These are phyloP conservation scores for Drosophila quinaria DNA, from an alignment of 2,888 invertebrate species.

Conservation along the genomic window DNA sequence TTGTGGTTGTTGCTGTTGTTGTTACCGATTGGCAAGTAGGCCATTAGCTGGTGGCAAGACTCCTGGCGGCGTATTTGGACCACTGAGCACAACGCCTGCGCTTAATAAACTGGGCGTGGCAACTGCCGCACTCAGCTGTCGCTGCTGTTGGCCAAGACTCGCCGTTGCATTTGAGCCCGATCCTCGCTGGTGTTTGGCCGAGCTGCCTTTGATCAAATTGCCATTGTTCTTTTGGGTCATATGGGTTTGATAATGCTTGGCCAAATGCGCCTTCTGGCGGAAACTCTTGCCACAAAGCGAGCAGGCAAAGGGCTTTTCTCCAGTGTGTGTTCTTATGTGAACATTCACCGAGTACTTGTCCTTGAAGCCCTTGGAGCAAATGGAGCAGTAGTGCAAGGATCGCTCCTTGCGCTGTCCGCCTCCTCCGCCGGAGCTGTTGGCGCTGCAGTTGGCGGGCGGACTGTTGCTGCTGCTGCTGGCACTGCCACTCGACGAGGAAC, in stretches of 20 bases:
- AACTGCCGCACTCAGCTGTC: conserved; percentile 73
- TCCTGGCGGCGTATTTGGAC: conserved; percentile 69
- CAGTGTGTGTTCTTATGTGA: conserved; percentile 98
- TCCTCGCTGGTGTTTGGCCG: conserved; percentile 75
- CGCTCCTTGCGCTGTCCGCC: conserved; percentile 91
- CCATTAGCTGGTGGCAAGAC: conserved; percentile 84
- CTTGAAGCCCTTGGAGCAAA: conserved; percentile 97
- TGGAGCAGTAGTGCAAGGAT: conserved; percentile 95
- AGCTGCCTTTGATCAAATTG: conserved; percentile 86
- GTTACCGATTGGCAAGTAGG: conserved; percentile 84
- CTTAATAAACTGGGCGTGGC: conserved; percentile 57
- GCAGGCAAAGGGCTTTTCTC: conserved; percentile 98
- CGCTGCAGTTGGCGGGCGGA: conserved; percentile 79
- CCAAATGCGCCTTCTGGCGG: conserved; percentile 95
- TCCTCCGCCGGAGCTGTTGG: conserved; percentile 72
- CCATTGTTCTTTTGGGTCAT: conserved; percentile 93
- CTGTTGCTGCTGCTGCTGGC: conserved; percentile 79
- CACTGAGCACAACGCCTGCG: conserved; percentile 61
- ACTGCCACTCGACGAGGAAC: conserved; percentile 72
- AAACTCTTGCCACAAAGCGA: conserved; percentile 97
- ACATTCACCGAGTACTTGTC: conserved; percentile 99
- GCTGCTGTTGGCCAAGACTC: conserved; percentile 38
- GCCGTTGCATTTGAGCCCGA: conserved; percentile 24
- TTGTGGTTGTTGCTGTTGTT: conserved; percentile 13
- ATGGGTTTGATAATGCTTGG: conserved; percentile 97